phyloP scores from a whole-genome alignment of 2,888 invertebrate genomes.

The Coenonympha arcania region DNA sequence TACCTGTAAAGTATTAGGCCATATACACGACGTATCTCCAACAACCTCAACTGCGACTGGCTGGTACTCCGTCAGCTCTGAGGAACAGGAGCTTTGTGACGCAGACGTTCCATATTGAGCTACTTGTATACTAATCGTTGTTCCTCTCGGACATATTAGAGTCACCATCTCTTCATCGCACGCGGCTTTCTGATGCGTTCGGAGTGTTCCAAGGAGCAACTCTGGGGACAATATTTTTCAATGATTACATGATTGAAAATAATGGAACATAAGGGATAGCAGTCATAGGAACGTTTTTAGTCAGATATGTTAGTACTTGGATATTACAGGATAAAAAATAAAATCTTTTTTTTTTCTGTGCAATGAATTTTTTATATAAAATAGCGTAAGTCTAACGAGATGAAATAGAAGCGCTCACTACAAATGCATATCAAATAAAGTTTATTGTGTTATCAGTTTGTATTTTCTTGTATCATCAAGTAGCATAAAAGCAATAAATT shows the following conservation, averaged over 20 bases:
- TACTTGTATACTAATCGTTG: slow-evolving; percentile 91
- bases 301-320: too few species aligned
- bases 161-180: slow-evolving; percentile 93
- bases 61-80: slow-evolving; percentile 67
- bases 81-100: slow-evolving; percentile 64
- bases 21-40: slow-evolving; percentile 80
- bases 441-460: too few species aligned
- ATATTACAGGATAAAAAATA: too few species aligned
- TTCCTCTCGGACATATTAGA: slow-evolving; percentile 91
- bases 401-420: too few species aligned
- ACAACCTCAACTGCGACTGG: slow-evolving; percentile 69
- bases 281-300: too few species aligned
- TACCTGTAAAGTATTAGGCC: slow-evolving; percentile 86
- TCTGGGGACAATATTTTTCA: slow-evolving; percentile 72
- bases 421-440: too few species aligned
- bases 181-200: slow-evolving; percentile 91
- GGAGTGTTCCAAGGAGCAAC: slow-evolving; percentile 89
- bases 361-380: too few species aligned
- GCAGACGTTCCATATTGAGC: slow-evolving; percentile 89
- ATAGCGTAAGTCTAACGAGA: too few species aligned
- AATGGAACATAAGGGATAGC: too few species aligned
- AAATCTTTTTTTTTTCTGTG: too few species aligned
- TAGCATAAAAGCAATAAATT: too few species aligned
- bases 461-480: too few species aligned
- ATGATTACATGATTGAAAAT: not conserved